Evolutionary conservation across 2,113 vertebrate genomes (phyloP).

Genomic region (Brachyistius frenatus): DNA sequence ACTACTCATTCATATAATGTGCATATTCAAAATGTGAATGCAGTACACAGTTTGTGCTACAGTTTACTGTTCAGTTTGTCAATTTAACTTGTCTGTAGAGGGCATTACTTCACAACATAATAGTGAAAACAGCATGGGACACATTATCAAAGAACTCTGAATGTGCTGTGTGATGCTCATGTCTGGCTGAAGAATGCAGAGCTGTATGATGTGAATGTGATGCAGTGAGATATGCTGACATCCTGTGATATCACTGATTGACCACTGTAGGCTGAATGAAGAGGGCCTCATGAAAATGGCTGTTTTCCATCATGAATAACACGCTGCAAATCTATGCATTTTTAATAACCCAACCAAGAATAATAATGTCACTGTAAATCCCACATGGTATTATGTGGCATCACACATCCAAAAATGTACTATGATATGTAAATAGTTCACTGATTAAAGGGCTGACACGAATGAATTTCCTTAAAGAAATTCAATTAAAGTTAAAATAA

Average conservation of each 20-base stretch:
- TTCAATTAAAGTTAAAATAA: neutral
- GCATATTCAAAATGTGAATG: neutral
- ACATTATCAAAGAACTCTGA: neutral
- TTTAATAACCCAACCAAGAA: constrained; percentile 51
- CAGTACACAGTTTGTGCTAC: neutral
- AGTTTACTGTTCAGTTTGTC: neutral
- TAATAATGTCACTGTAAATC: constrained; percentile 34
- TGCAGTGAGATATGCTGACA: constrained; percentile 1
- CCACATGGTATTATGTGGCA: constrained; percentile 13
- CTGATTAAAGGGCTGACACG: constrained; percentile 7
- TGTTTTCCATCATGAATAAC: constrained; percentile 32
- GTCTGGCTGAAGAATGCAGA: neutral
- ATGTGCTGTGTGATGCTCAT: neutral
- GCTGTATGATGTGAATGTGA: neutral
- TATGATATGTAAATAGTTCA: constrained; percentile 32
- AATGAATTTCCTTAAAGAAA: neutral
- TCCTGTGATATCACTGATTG: constrained; percentile 13
- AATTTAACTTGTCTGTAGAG: no score
- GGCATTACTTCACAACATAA: no score
- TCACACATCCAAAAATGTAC: constrained; percentile 17
- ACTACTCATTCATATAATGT: no score
- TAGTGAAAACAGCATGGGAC: no score
- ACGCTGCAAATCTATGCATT: constrained; percentile 43
- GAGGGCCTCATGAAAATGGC: neutral
- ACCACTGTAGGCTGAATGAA: neutral